phyloP scores from a whole-genome alignment of 2,888 invertebrate genomes.

The Tyria jacobaeae region DNA sequence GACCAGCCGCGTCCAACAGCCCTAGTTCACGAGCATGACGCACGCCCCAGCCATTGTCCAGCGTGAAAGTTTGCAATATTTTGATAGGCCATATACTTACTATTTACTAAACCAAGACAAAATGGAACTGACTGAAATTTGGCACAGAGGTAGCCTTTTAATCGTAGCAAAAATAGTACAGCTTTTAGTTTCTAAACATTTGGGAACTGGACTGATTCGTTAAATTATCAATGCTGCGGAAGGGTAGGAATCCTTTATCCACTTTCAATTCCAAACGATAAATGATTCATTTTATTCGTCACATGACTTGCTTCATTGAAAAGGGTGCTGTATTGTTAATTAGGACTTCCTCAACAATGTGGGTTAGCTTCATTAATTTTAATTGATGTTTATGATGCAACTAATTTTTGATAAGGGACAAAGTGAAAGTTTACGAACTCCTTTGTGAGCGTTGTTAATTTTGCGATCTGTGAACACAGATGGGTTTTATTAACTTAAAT shows the following conservation, averaged over 20 bases:
- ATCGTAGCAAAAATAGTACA: no score
- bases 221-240: not conserved
- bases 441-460: slow-evolving; percentile 7
- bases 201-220: no score
- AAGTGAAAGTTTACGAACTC: slow-evolving; percentile 33
- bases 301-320: slow-evolving; percentile 52
- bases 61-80: no score
- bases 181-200: no score
- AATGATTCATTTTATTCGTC: slow-evolving; percentile 22
- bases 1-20: no score
- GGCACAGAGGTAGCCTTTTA: no score
- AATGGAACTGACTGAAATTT: no score
- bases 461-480: not conserved
- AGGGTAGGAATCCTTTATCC: not conserved
- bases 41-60: no score
- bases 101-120: no score
- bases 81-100: no score
- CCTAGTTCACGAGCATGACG: no score
- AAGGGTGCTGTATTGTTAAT: slow-evolving; percentile 59
- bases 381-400: slow-evolving; percentile 71
- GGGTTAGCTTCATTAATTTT: slow-evolving; percentile 67
- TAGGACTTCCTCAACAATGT: slow-evolving; percentile 67
- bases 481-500: not conserved
- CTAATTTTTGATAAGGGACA: slow-evolving; percentile 57
- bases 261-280: slow-evolving; percentile 1